Evolutionary conservation across 2,888 invertebrate genomes (phyloP), one percentile per base, ranked within the genome.

Genomic region (Gortyna flavago): DNA sequence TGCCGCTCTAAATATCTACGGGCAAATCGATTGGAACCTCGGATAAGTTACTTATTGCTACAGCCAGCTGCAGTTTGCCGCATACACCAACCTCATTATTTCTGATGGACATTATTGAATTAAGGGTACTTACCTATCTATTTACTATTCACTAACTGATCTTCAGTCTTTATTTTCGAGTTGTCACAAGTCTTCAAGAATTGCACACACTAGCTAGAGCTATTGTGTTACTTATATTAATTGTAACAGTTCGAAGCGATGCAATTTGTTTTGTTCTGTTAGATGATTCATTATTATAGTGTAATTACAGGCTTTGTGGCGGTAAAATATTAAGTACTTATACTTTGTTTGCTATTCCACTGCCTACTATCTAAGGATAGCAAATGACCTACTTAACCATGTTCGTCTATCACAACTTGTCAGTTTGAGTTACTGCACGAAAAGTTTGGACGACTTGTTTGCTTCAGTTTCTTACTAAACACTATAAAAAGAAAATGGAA

Each of bases 31-130:
- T 93, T 89, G 90, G 81, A 87, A 89, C 87, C 75, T 85, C 81
- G 86, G 91, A 91, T 92, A 91, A 91, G 90, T 91, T 89, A 90
- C 90, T 89, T 90, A 90, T 90, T 90, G 88, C 88, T 82, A 77
- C 82, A 83, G 76, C 85, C 93, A 92, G 93, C 91, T 93, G 92
- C 92, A 85, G 85, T 88, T 90, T 90, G 88, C 66, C 72, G 88
- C 89, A 85, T 87, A 83, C 80, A 81, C 75, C 81, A 83, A 84
- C 81, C 88, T 88, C 88, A 80, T 90, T 88, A 88, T 87, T 87
- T 83, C 81, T 85, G 85, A 88, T 82, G 75, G 81, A 77, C 77
- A 51, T 76, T 79, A 74, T 84, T 79, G 66, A 76, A 79, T 83
- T 78, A 74, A 72, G 57, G 74, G n/a, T 65, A 32, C 38, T n/a